A percentile compares a stretch with the other conserved stretches of the same genome.
These are phyloP conservation scores for Sebastes reedi DNA, from an alignment of 2,797 vertebrate species.

Conservation along the genomic window DNA sequence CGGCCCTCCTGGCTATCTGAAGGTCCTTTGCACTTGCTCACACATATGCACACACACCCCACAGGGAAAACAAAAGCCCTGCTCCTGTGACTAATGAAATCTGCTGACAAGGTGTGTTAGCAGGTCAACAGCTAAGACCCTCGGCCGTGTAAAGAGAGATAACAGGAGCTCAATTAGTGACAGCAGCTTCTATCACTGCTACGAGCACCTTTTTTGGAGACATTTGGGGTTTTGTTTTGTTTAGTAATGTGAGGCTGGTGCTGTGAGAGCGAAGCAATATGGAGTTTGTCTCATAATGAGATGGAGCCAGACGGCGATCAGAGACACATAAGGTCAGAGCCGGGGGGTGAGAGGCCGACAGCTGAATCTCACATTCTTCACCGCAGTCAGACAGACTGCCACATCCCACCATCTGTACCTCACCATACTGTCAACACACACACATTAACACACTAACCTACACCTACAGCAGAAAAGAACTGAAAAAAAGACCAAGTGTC, in stretches of 20 bases:
- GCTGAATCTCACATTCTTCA: slow-evolving; percentile 78
- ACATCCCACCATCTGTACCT: slow-evolving; percentile 74
- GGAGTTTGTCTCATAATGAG: slow-evolving; percentile 56
- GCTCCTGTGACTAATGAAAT: slow-evolving; percentile 57
- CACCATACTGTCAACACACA: slow-evolving; percentile 33
- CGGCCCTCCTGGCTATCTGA: slow-evolving; percentile 56
- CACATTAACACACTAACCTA: slow-evolving; percentile 4
- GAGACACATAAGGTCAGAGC: slow-evolving; percentile 74
- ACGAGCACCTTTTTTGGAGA: neutral
- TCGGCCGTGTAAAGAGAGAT: slow-evolving; percentile 11
- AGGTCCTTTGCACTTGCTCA: slow-evolving; percentile 58
- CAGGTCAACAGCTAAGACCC: slow-evolving; percentile 59
- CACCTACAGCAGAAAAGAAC: slow-evolving; percentile 28
- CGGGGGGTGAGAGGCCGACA: slow-evolving; percentile 53
- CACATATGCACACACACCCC: slow-evolving; percentile 17
- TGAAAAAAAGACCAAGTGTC: neutral
- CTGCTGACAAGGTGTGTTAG: slow-evolving; percentile 59
- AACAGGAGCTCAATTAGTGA: slow-evolving; percentile 42
- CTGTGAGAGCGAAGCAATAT: slow-evolving; percentile 34
- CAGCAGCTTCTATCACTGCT: neutral
- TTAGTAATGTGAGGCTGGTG: neutral
- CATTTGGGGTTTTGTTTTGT: neutral
- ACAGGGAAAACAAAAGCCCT: slow-evolving; percentile 52
- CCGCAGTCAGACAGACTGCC: slow-evolving; percentile 67
- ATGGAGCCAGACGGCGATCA: slow-evolving; percentile 66